Evolutionary conservation across 2,113 vertebrate genomes (phyloP).

Genomic region (Salvelinus sp.): DNA sequence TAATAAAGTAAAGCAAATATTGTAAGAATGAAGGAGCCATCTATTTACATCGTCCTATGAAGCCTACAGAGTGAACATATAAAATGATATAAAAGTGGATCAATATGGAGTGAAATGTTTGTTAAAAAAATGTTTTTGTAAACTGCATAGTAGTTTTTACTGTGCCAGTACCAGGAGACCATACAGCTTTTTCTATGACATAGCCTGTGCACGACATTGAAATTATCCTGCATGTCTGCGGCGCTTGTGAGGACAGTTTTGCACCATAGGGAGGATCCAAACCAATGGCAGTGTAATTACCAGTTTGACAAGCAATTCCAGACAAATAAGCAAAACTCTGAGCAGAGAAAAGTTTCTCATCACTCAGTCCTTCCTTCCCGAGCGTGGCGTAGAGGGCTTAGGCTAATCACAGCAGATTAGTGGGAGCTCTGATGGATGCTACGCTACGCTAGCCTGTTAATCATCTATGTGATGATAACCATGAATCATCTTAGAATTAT

Average conservation of each 20-base stretch:
- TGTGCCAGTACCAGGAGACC: conserved; percentile 31
- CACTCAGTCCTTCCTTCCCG: conserved; percentile 38
- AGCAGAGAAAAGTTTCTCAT: conserved; percentile 59
- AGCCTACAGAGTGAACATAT: too few relatives aligned
- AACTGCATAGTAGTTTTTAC: conserved; percentile 41
- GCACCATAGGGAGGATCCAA: not conserved
- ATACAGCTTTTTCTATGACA: not conserved
- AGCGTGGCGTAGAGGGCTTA: conserved; percentile 63
- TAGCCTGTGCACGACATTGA: not conserved
- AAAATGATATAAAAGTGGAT: not conserved
- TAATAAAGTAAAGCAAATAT: not conserved
- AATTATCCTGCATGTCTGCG: not conserved
- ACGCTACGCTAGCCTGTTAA: conserved; percentile 48
- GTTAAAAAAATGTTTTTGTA: not conserved
- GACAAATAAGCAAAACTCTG: conserved; percentile 59
- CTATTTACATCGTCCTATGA: conserved; percentile 24
- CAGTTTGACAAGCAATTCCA: conserved; percentile 53
- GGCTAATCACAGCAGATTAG: conserved; percentile 73
- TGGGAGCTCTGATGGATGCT: conserved; percentile 55
- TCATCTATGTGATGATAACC: conserved; percentile 67
- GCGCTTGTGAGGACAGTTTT: not conserved
- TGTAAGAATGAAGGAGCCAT: conserved; percentile 3
- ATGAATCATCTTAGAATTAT: conserved; percentile 62
- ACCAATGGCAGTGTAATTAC: conserved; percentile 46
- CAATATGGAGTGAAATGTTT: conserved; percentile 54